These are phyloP conservation scores for Matsumurasca onukii DNA, from an alignment of 1,140 invertebrate genomes.

Conservation along the genomic window DNA sequence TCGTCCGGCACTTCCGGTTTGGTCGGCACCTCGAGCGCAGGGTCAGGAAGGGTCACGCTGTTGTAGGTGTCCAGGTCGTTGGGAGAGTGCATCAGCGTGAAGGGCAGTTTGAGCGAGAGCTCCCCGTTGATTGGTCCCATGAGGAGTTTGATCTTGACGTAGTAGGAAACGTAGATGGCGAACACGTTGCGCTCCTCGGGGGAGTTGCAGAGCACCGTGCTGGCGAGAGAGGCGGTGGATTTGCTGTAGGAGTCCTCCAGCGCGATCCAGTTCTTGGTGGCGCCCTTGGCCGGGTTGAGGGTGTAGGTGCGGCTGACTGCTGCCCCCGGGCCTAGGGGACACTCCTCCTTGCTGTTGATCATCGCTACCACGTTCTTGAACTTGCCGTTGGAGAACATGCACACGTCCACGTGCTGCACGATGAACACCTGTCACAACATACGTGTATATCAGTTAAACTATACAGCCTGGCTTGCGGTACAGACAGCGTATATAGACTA, in stretches of 20 bases:
- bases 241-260: conserved; percentile 74
- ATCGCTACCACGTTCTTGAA: conserved; percentile 97
- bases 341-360: conserved; percentile 68
- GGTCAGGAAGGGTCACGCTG: conserved; percentile 41
- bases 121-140: conserved; percentile 77
- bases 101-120: conserved; percentile 76
- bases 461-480: too few species aligned
- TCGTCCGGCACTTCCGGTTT: too few species aligned
- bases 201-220: conserved; percentile 62
- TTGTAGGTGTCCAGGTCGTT: conserved; percentile 46
- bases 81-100: conserved; percentile 64
- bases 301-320: conserved; percentile 62
- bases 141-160: conserved; percentile 79
- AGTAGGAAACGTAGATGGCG: conserved; percentile 87
- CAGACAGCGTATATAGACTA: too few species aligned
- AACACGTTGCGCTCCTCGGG: conserved; percentile 79
- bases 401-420: conserved; percentile 97
- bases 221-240: conserved; percentile 65
- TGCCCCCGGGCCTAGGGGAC: conserved; percentile 59
- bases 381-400: conserved; percentile 98
- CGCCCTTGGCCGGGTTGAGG: conserved; percentile 68
- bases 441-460: too few species aligned
- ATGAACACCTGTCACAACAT: conserved; percentile 67
- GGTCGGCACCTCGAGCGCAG: conserved; percentile 26
- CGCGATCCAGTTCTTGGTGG: conserved; percentile 81